Percentiles rank a stretch among this genome's conserved stretches.
phyloP scores from a whole-genome alignment of 1,140 invertebrate species.

The Amphibalanus amphitrite region DNA sequence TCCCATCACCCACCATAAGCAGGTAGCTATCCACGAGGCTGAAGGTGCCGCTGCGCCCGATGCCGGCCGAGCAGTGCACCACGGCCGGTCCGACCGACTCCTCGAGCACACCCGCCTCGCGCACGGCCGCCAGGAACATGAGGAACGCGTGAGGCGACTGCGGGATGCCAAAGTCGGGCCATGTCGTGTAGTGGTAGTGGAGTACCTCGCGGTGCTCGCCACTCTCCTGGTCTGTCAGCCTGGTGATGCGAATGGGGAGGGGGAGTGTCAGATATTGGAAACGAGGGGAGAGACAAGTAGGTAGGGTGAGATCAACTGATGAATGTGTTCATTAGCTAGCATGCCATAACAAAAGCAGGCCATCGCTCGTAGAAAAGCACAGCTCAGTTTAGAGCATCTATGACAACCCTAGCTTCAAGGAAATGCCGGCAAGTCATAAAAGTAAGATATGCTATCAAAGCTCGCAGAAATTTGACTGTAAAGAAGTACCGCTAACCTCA shows the following conservation, averaged over 20 bases:
- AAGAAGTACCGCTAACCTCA: too few relatives aligned
- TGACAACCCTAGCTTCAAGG: too few relatives aligned
- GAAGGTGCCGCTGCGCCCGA: conserved; percentile 92
- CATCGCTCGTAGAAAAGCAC: too few relatives aligned
- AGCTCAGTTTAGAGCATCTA: too few relatives aligned
- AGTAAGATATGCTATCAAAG: too few relatives aligned
- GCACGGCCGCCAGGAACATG: conserved; percentile 28
- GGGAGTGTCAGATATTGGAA: too few relatives aligned
- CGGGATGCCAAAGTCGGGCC: conserved; percentile 97
- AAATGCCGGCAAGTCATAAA: too few relatives aligned
- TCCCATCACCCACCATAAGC: conserved; percentile 48
- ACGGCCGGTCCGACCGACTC: conserved; percentile 52
- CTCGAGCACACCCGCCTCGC: conserved; percentile 18
- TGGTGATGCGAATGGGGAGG: conserved; percentile 25
- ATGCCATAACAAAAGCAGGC: too few relatives aligned
- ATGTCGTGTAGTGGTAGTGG: conserved; percentile 94
- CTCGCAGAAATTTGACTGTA: too few relatives aligned
- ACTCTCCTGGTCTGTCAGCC: conserved; percentile 46
- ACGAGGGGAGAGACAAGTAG: too few relatives aligned
- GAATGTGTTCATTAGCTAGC: too few relatives aligned
- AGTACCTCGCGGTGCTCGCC: conserved; percentile 52
- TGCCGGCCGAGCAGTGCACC: conserved; percentile 93
- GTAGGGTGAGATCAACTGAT: too few relatives aligned
- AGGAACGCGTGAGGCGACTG: conserved; percentile 77
- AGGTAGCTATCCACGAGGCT: conserved; percentile 86